Conservation (phyloP, 1,140 invertebrate species). For the Gryllus bimaculatus region DNA sequence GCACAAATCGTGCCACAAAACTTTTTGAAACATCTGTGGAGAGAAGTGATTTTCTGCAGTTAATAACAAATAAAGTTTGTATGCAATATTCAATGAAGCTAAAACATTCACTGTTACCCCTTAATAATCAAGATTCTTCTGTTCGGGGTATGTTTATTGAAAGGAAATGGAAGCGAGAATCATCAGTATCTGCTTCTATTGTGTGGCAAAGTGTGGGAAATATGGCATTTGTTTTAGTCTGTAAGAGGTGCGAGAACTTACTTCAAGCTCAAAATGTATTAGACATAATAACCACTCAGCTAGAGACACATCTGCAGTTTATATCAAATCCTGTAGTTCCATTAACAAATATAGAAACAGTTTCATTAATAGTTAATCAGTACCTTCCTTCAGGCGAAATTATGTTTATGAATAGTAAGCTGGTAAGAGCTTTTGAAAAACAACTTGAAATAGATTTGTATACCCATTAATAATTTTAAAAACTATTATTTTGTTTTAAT, state of each 20-base stretch:
- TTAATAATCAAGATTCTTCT: constrained; percentile 12
- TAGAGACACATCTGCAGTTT: constrained; percentile 24
- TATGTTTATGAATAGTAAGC: constrained; percentile 21
- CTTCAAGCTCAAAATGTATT: constrained; percentile 21
- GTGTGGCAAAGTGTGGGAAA: constrained; percentile 21
- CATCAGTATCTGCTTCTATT: constrained; percentile 13
- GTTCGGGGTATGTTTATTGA: constrained; percentile 19
- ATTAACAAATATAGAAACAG: constrained; percentile 18
- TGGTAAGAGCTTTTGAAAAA: constrained; percentile 21
- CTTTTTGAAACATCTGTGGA: constrained; percentile 21
- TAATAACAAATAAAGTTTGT: constrained; percentile 18
- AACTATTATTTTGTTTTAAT: no score
- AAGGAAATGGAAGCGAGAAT: constrained; percentile 18
- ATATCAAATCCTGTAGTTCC: constrained; percentile 17
- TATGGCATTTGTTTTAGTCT: constrained; percentile 19
- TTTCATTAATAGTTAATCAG: constrained; percentile 20
- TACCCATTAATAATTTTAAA: neutral
- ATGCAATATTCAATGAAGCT: constrained; percentile 21
- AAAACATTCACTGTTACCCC: constrained; percentile 21
- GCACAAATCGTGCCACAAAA: neutral
- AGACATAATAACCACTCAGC: constrained; percentile 17
- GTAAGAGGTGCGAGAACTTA: constrained; percentile 18
- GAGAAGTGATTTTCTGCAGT: constrained; percentile 19
- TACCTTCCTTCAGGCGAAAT: constrained; percentile 21
- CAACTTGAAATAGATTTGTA: constrained; percentile 21